phyloP scores from a whole-genome alignment of 1,140 invertebrate species.

The Hyphantria cunea region DNA sequence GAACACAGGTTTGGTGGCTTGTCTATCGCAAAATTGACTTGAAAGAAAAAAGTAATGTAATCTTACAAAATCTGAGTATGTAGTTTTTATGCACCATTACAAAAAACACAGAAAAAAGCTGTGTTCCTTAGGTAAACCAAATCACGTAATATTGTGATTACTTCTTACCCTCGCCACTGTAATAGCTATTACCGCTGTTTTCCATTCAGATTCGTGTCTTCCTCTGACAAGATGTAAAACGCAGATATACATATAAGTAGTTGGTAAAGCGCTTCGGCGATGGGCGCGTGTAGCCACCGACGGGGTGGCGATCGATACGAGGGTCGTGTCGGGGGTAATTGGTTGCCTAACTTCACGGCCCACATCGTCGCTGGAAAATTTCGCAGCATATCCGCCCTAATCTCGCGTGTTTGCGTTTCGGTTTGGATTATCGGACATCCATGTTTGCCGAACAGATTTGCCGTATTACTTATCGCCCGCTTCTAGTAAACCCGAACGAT shows the following conservation, averaged over 20 bases:
- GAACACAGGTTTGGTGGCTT: no score
- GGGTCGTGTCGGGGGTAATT: conserved; percentile 30
- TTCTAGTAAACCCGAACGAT: neutral
- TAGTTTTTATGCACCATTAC: no score
- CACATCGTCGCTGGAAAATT: conserved; percentile 4
- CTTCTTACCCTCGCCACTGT: no score
- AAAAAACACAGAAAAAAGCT: no score
- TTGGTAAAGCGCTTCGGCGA: neutral
- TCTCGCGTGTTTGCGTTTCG: conserved; percentile 20
- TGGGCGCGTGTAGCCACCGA: conserved; percentile 2
- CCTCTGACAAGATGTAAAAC: neutral
- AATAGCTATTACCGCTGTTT: no score
- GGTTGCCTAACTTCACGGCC: conserved; percentile 25
- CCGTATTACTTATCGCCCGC: neutral
- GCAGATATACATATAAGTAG: neutral
- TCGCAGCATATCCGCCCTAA: conserved; percentile 11
- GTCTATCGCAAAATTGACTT: no score
- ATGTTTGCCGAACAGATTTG: neutral
- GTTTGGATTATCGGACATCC: neutral
- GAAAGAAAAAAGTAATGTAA: no score
- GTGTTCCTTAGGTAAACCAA: no score
- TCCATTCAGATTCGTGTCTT: no score
- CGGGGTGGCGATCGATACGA: conserved; percentile 37
- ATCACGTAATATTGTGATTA: no score
- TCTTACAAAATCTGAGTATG: no score